A percentile compares a stretch with the other conserved stretches of the same genome.
phyloP scores from a whole-genome alignment of 2,113 vertebrate genomes.

The Psephotus haematonotus region DNA sequence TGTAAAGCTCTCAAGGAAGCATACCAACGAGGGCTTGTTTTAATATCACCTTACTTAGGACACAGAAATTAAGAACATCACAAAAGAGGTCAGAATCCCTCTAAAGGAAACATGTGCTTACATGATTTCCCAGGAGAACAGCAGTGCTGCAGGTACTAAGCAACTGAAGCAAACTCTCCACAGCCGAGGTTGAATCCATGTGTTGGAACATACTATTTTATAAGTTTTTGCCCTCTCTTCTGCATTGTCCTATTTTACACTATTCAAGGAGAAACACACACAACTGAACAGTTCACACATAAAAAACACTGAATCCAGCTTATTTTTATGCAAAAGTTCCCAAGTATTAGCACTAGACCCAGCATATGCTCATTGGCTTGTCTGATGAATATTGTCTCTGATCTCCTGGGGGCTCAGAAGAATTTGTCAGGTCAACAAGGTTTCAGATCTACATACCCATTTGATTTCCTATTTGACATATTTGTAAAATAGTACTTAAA shows the following conservation, averaged over 20 bases:
- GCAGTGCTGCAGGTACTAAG: not conserved
- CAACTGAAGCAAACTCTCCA: not conserved
- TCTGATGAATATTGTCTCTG: not conserved
- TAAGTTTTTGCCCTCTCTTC: not conserved
- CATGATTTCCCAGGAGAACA: not conserved
- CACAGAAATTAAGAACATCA: slow-evolving; percentile 8
- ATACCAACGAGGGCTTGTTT: not conserved
- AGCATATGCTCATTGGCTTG: not conserved
- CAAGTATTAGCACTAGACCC: not conserved
- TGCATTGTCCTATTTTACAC: not conserved
- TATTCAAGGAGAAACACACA: not conserved
- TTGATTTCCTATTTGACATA: not conserved
- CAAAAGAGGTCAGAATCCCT: slow-evolving; percentile 51
- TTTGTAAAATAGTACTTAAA: not conserved
- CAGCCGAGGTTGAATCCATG: not conserved
- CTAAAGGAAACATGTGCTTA: not conserved
- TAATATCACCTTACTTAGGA: slow-evolving; percentile 24
- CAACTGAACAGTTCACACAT: not conserved
- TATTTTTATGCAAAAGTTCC: not conserved
- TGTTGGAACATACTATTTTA: not conserved
- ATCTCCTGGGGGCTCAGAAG: not conserved
- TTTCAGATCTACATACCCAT: not conserved
- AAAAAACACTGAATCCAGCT: not conserved
- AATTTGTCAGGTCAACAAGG: not conserved
- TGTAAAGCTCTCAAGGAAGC: not conserved